phyloP scores from a whole-genome alignment of 2,113 vertebrate species.

The Ornithorhynchus anatinus region DNA sequence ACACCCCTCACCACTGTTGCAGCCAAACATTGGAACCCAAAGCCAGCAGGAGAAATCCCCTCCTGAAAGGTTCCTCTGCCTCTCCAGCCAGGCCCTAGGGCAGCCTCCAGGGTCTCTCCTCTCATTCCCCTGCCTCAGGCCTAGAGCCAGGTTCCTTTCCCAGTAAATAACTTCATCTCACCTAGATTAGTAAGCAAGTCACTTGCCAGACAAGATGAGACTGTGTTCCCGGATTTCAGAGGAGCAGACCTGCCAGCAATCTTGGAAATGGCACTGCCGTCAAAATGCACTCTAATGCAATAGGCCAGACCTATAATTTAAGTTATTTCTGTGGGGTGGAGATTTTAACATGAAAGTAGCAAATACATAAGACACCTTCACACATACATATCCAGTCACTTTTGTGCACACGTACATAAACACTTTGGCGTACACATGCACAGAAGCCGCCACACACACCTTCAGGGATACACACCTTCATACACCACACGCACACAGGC shows the following conservation, averaged over 20 bases:
- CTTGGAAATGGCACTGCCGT: background rate
- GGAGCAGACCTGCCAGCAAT: background rate
- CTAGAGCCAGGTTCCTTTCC: background rate
- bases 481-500: too few relatives aligned
- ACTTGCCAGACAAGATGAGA: background rate
- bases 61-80: too few relatives aligned
- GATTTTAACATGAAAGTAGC: background rate
- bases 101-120: background rate
- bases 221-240: background rate
- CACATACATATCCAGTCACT: background rate
- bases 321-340: background rate
- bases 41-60: too few relatives aligned
- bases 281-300: background rate
- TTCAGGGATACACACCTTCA: too few relatives aligned
- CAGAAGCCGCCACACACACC: too few relatives aligned
- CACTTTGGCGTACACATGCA: too few relatives aligned
- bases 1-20: too few relatives aligned
- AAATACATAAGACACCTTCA: background rate
- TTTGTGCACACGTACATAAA: too few relatives aligned
- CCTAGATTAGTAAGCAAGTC: constrained; percentile 2
- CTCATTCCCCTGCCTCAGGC: background rate
- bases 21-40: too few relatives aligned
- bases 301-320: background rate
- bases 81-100: too few relatives aligned
- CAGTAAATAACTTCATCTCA: background rate